Conservation (phyloP, 2,888 invertebrate genomes). For the Agriopis leucophaearia region DNA sequence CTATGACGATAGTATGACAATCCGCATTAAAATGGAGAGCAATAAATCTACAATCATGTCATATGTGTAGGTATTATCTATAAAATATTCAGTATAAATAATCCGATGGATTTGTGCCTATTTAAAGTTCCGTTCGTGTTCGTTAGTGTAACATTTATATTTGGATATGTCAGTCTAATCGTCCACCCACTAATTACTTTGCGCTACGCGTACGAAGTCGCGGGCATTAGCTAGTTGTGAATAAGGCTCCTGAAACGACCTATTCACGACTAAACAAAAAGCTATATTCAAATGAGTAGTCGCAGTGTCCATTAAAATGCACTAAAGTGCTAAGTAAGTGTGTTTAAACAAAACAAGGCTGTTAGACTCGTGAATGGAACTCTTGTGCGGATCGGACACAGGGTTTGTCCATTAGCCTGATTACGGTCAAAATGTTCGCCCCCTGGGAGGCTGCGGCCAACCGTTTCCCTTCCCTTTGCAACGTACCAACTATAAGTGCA, state of each 20-base stretch:
- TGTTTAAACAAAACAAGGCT: constrained; percentile 71
- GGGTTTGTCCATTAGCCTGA: constrained; percentile 82
- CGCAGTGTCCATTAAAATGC: constrained; percentile 50
- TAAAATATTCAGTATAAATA: no score
- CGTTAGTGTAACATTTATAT: no score
- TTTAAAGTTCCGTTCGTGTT: no score
- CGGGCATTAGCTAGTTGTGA: no score
- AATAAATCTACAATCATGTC: no score
- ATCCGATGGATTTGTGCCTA: no score
- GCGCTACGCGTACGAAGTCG: no score
- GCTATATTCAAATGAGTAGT: constrained; percentile 44
- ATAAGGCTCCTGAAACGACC: not conserved
- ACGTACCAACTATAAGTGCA: constrained; percentile 47
- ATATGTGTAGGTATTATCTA: no score
- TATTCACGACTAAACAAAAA: constrained; percentile 24
- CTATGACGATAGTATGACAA: no score
- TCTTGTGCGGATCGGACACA: constrained; percentile 73
- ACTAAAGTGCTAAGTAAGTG: constrained; percentile 65
- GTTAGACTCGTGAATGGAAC: constrained; percentile 73
- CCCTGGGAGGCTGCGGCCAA: constrained; percentile 67
- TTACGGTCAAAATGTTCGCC: constrained; percentile 80
- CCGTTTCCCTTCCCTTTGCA: constrained; percentile 62
- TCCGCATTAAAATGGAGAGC: no score
- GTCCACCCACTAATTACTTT: no score
- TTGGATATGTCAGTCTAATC: no score